Conservation (phyloP, 1,140 invertebrate genomes). For the Doryteuthis pealeii region DNA sequence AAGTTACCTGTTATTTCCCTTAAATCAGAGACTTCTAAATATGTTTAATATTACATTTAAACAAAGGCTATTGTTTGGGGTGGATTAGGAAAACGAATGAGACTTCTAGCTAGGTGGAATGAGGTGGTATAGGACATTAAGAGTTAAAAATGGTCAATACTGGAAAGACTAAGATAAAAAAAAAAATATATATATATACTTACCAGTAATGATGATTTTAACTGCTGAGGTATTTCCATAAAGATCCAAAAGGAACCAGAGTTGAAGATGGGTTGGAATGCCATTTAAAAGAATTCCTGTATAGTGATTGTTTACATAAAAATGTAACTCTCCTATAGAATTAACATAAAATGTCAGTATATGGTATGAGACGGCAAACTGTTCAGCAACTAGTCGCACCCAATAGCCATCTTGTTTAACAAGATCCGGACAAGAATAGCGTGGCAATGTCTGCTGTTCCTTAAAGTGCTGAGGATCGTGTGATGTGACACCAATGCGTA, state of each 20-base stretch:
- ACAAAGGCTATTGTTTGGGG: too few relatives aligned
- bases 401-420: constrained; percentile 54
- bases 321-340: constrained; percentile 50
- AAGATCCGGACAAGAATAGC: constrained; percentile 55
- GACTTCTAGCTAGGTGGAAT: too few relatives aligned
- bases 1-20: too few relatives aligned
- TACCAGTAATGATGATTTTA: constrained; percentile 56
- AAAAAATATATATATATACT: constrained; percentile 18
- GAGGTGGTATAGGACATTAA: too few relatives aligned
- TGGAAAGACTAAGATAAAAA: background rate
- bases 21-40: too few relatives aligned
- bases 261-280: constrained; percentile 47
- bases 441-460: constrained; percentile 40
- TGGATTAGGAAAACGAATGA: too few relatives aligned
- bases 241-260: constrained; percentile 59
- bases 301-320: constrained; percentile 58
- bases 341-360: constrained; percentile 56
- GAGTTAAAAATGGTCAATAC: background rate
- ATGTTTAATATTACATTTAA: too few relatives aligned
- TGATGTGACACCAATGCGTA: constrained; percentile 58
- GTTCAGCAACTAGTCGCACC: constrained; percentile 52
- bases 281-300: constrained; percentile 53
- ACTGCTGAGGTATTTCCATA: constrained; percentile 58
- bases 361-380: constrained; percentile 38
- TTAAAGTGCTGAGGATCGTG: constrained; percentile 47